These are phyloP conservation scores for Lagopus muta DNA, from an alignment of 2,113 vertebrate genomes.

Conservation along the genomic window DNA sequence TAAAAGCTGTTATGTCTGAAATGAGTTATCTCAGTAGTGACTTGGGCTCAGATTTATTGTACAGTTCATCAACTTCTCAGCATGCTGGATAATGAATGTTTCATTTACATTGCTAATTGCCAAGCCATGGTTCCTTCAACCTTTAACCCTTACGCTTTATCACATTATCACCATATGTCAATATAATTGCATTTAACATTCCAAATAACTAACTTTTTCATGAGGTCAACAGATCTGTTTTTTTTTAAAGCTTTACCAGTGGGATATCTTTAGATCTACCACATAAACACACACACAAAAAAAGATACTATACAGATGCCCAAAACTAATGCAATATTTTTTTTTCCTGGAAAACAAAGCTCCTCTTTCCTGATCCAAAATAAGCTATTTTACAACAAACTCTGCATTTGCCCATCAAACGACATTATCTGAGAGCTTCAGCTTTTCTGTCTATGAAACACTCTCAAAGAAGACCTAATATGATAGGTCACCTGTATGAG, in stretches of 20 bases:
- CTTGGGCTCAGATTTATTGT: constrained; percentile 93
- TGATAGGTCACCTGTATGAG: not conserved
- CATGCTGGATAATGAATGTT: constrained; percentile 93
- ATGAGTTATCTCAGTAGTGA: constrained; percentile 90
- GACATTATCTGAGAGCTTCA: not conserved
- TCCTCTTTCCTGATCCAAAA: not conserved
- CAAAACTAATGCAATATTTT: not conserved
- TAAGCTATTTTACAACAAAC: not conserved
- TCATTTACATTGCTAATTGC: constrained; percentile 95
- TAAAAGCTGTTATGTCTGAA: constrained; percentile 86
- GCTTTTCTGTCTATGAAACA: not conserved
- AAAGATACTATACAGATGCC: not conserved
- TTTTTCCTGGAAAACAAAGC: not conserved
- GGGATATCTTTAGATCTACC: not conserved
- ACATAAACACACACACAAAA: not conserved
- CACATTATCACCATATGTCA: constrained; percentile 86
- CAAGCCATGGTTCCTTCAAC: constrained; percentile 86
- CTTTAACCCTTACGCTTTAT: constrained; percentile 86
- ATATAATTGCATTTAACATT: constrained; percentile 86
- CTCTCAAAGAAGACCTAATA: not conserved
- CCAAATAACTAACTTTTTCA: constrained; percentile 78
- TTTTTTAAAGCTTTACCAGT: constrained; percentile 49
- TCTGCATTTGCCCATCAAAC: not conserved
- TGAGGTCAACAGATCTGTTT: constrained; percentile 59
- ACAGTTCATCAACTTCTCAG: constrained; percentile 99